Evolutionary conservation across 2,888 invertebrate genomes (phyloP), one percentile per base, ranked within the genome.

Genomic region (Latrodectus hesperus): DNA sequence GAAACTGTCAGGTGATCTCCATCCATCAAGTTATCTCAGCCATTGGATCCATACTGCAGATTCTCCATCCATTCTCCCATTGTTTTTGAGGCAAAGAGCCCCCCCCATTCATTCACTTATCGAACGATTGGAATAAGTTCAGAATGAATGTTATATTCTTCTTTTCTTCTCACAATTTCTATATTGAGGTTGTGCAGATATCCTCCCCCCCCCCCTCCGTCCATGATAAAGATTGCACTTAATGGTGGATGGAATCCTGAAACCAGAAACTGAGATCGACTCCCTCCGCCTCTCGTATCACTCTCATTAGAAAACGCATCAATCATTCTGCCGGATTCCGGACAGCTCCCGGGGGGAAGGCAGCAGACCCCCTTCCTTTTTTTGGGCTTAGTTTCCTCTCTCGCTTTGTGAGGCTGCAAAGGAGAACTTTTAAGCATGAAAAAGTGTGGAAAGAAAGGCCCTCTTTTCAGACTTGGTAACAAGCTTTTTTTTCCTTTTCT

Each of bases 271-370:
- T 76, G 79, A 84, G 84, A 79, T 80, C 79, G 75, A 74, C 75
- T 70, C n/a, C 16, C n/a, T 76, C 79, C 71, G 75, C 79, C 71
- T 64, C 64, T 60, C 76, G 88, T 88, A 82, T 88, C 88, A 82
- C 84, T 78, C 86, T 89, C 89, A 89, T 89, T 89, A 89, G 89
- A 89, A 89, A 86, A 80, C 80, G 74, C 86, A 89, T 89, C 82
- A 79, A 89, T 89, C 89, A 89, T 86, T 79, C 84, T 60, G 60
- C 60, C 60, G 60, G 81, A 78, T 74, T 79, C 82, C 77, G 81
- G 88, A 85, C 88, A 81, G 88, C 81, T 88, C 51, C 38, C 9
- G 49, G 76, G 72, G 64, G 64, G 52, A 16, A 55, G 12, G n/a
- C n/a, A 26, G 16, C 17, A 8, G n/a, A 17, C 73, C 75, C 26